A percentile compares a stretch with the other conserved stretches of the same genome.
phyloP scores from a whole-genome alignment of 2,797 vertebrate genomes.

The Hipposideros larvatus region DNA sequence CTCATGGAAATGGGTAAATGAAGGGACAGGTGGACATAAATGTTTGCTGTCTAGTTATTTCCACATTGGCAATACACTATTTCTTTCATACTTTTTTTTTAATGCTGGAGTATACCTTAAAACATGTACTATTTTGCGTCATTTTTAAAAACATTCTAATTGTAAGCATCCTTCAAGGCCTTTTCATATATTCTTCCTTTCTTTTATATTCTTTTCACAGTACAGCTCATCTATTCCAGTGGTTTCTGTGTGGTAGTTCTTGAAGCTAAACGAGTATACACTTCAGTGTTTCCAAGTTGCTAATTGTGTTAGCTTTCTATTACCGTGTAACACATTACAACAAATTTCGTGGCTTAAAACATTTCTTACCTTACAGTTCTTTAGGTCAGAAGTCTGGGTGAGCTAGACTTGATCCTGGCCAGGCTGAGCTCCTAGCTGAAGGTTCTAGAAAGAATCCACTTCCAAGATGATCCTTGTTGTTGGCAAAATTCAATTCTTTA shows the following conservation, averaged over 20 bases:
- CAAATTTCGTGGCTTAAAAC: background rate
- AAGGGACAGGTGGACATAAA: background rate
- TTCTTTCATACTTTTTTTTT: background rate
- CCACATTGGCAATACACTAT: background rate
- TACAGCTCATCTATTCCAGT: background rate
- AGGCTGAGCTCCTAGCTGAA: background rate
- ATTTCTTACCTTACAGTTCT: background rate
- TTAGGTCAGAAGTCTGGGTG: background rate
- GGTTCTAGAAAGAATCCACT: background rate
- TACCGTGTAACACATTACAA: background rate
- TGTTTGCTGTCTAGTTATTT: background rate
- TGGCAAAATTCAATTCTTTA: slow-evolving; percentile 6
- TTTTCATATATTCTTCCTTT: background rate
- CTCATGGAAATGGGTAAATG: background rate
- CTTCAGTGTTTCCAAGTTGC: background rate
- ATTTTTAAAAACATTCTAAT: background rate
- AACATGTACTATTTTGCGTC: background rate
- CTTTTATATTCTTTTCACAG: background rate
- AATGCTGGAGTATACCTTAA: background rate
- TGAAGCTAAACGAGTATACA: background rate
- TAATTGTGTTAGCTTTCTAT: background rate
- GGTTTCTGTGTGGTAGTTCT: background rate
- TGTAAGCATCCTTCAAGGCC: background rate
- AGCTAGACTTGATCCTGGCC: background rate
- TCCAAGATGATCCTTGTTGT: background rate